Conservation (phyloP, 2,797 vertebrate species). For the Leptoclinus maculatus region DNA sequence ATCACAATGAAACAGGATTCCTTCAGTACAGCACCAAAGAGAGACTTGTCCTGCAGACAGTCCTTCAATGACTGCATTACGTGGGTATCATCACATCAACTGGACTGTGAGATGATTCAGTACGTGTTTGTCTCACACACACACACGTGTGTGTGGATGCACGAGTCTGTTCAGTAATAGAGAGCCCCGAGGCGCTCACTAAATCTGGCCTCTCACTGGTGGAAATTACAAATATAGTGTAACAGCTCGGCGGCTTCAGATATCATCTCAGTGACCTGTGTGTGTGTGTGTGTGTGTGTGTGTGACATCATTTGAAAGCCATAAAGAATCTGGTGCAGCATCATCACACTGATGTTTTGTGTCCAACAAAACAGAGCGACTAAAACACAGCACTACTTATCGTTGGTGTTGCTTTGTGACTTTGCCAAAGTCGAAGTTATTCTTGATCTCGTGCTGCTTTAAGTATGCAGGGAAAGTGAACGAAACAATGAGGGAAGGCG, state of each 20-base stretch:
- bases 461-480: neutral
- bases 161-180: constrained; percentile 1
- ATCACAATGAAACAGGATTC: neutral
- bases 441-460: neutral
- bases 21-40: neutral
- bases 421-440: neutral
- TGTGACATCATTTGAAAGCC: constrained; percentile 21
- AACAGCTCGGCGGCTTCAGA: constrained; percentile 41
- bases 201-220: constrained; percentile 33
- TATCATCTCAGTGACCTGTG: constrained; percentile 29
- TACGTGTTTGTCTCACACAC: neutral
- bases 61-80: constrained; percentile 17
- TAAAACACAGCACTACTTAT: neutral
- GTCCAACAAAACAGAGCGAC: no score
- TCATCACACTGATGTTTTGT: neutral
- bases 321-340: neutral
- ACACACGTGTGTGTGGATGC: neutral
- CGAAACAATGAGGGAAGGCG: constrained; percentile 2
- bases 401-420: neutral
- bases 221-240: constrained; percentile 37
- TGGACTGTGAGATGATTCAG: constrained; percentile 29
- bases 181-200: constrained; percentile 21
- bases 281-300: neutral
- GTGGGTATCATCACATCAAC: constrained; percentile 31
- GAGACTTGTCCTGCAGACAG: neutral